Percentiles rank a stretch among this genome's conserved stretches.
Evolutionary conservation across 2,797 vertebrate genomes (phyloP).

Genomic region (Hydrolagus colliei): DNA sequence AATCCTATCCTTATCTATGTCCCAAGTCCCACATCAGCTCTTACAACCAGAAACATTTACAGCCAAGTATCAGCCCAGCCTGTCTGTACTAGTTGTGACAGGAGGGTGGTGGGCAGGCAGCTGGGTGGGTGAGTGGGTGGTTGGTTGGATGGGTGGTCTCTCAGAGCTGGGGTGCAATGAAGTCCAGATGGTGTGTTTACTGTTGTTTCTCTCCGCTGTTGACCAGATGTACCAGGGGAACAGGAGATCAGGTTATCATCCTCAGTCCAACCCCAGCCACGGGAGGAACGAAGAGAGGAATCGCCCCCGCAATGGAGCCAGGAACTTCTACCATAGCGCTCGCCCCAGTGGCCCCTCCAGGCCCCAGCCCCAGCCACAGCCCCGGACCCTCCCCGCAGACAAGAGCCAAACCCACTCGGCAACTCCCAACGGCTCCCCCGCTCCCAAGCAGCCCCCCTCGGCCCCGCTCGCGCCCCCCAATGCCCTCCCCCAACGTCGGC

Average conservation of each 20-base stretch:
- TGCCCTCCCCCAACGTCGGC: constrained; percentile 74
- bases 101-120: no score
- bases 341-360: constrained; percentile 47
- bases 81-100: no score
- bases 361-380: constrained; percentile 42
- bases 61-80: no score
- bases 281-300: constrained; percentile 45
- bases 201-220: background rate
- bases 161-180: no score
- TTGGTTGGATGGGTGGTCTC: no score
- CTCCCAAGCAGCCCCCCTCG: constrained; percentile 41
- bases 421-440: constrained; percentile 45
- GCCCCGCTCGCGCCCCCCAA: constrained; percentile 48
- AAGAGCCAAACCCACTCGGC: constrained; percentile 40
- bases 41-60: constrained; percentile 42
- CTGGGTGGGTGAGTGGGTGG: no score
- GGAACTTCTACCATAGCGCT: constrained; percentile 49
- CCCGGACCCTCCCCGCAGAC: constrained; percentile 38
- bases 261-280: constrained; percentile 56
- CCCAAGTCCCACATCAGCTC: background rate
- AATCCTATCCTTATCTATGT: no score
- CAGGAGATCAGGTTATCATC: constrained; percentile 63
- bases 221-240: constrained; percentile 69
- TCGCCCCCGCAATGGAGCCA: constrained; percentile 51
- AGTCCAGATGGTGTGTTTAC: background rate